A percentile compares a stretch with the other conserved stretches of the same genome.
phyloP scores from a whole-genome alignment of 2,113 vertebrate genomes.

The Urocynchramus pylzowi region DNA sequence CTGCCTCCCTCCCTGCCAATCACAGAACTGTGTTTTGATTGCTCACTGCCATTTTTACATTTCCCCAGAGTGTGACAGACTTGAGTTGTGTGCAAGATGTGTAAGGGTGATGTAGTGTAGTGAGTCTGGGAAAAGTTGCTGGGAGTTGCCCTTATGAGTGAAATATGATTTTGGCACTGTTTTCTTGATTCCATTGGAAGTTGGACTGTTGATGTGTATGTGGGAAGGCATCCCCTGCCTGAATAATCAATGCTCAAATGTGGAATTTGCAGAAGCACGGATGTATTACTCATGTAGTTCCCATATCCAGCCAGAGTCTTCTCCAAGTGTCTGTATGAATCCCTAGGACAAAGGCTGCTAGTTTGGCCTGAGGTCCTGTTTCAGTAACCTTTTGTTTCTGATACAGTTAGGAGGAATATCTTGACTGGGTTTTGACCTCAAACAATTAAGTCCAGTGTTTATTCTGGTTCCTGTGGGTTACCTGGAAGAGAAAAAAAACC shows the following conservation, averaged over 20 bases:
- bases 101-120: neutral
- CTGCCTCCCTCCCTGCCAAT: fast-evolving
- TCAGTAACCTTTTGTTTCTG: neutral
- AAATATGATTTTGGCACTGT: neutral
- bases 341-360: neutral
- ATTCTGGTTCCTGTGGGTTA: neutral
- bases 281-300: fast-evolving
- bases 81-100: neutral
- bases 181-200: neutral
- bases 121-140: neutral
- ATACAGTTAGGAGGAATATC: neutral
- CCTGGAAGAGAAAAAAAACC: neutral
- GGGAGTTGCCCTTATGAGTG: neutral
- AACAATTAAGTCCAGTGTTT: neutral
- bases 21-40: neutral
- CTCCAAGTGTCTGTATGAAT: neutral
- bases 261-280: neutral
- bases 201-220: fast-evolving
- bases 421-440: neutral
- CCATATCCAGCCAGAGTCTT: neutral
- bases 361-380: neutral
- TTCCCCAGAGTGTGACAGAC: neutral
- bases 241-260: neutral
- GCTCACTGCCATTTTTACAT: neutral
- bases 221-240: neutral